Conservation (phyloP, 2,113 vertebrate species). For the Chionodraco myersi region DNA sequence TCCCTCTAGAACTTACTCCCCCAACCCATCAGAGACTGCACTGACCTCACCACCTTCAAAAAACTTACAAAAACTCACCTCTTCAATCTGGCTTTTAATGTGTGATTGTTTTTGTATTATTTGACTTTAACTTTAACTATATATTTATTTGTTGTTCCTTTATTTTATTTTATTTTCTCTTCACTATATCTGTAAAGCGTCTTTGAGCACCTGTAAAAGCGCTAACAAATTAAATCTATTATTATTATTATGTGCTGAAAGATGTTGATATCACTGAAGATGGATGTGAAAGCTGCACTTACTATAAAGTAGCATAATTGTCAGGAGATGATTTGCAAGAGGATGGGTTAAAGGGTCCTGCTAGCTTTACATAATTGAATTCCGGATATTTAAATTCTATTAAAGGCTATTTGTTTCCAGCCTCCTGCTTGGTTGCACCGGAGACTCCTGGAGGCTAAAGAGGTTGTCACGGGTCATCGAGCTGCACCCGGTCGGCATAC, state of each 20-base stretch:
- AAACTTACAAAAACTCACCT: too few species aligned
- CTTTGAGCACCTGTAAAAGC: too few species aligned
- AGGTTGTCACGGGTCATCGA: slow-evolving; percentile 61
- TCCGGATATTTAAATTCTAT: slow-evolving; percentile 61
- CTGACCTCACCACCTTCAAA: too few species aligned
- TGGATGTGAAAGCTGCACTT: slow-evolving; percentile 2
- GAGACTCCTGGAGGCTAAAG: slow-evolving; percentile 54
- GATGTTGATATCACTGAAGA: background rate
- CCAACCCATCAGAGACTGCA: too few species aligned
- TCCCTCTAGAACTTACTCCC: too few species aligned
- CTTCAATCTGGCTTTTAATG: too few species aligned
- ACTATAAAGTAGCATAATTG: background rate
- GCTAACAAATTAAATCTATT: too few species aligned
- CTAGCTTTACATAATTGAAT: slow-evolving; percentile 58
- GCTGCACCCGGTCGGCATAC: slow-evolving; percentile 28
- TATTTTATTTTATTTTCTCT: too few species aligned
- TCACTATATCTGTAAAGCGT: too few species aligned
- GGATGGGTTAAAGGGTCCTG: slow-evolving; percentile 19
- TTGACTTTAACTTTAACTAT: too few species aligned
- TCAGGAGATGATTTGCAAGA: slow-evolving; percentile 11
- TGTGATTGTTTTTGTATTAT: too few species aligned
- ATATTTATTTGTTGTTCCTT: too few species aligned
- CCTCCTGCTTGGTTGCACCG: slow-evolving; percentile 62
- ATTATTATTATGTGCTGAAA: background rate
- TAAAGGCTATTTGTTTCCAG: slow-evolving; percentile 63